A percentile compares a stretch with the other conserved stretches of the same genome.
phyloP scores from a whole-genome alignment of 1,140 invertebrate genomes.

The Calephelis nemesis region DNA sequence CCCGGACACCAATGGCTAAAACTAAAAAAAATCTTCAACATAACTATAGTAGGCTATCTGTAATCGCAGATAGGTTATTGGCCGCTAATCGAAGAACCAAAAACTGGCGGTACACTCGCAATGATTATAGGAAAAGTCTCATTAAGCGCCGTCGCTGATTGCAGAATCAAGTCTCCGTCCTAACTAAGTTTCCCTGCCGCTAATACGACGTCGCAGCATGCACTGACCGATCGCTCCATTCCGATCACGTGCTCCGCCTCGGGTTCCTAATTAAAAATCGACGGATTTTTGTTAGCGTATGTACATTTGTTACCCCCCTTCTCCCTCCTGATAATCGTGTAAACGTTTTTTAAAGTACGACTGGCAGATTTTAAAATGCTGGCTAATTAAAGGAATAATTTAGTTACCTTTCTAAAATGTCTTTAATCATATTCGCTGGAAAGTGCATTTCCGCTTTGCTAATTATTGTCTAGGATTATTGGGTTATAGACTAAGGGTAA shows the following conservation, averaged over 20 bases:
- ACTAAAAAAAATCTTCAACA: too few species aligned
- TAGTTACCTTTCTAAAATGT: conserved; percentile 32
- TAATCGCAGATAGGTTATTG: too few species aligned
- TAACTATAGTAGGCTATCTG: too few species aligned
- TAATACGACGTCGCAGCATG: conserved; percentile 52
- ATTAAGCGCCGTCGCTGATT: conserved; percentile 62
- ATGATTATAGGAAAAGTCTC: conserved; percentile 44
- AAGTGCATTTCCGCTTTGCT: conserved; percentile 6
- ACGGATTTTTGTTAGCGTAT: conserved; percentile 66
- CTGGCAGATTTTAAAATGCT: conserved; percentile 50
- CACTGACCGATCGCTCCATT: conserved; percentile 56
- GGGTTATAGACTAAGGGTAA: neutral
- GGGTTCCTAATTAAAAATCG: conserved; percentile 71
- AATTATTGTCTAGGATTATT: conserved; percentile 17
- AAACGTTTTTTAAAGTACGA: conserved; percentile 51
- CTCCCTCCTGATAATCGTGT: conserved; percentile 49
- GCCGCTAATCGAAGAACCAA: too few species aligned
- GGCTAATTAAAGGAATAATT: conserved; percentile 52
- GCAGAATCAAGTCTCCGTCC: conserved; percentile 53
- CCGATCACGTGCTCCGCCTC: conserved; percentile 60
- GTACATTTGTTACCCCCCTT: conserved; percentile 49
- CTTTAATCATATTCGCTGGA: conserved; percentile 4
- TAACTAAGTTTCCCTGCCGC: conserved; percentile 53
- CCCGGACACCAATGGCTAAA: too few species aligned
- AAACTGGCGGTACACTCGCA: conserved; percentile 6